These are phyloP conservation scores for Pangasius macronema DNA, from an alignment of 2,797 vertebrate species.

Conservation along the genomic window DNA sequence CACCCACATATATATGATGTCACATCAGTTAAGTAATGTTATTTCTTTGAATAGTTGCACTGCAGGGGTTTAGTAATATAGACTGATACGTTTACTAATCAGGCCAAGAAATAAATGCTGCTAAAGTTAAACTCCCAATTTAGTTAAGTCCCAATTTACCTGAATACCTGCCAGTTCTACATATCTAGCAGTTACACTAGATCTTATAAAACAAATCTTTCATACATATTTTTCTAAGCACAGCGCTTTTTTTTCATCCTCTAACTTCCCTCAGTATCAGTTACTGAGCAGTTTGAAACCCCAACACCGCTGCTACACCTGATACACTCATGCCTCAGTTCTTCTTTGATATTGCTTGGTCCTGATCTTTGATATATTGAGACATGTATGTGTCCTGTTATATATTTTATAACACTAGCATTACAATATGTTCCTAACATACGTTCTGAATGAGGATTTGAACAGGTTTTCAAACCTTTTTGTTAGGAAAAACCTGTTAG, in stretches of 20 bases:
- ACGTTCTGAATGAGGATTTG: background rate
- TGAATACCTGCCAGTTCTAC: background rate
- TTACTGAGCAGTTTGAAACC: background rate
- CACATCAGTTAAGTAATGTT: background rate
- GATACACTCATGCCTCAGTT: background rate
- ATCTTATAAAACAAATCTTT: background rate
- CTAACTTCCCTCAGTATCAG: background rate
- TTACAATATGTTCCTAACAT: background rate
- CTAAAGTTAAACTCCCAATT: background rate
- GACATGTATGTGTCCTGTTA: background rate
- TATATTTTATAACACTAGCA: background rate
- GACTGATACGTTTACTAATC: background rate
- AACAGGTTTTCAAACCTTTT: background rate
- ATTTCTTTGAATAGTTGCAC: background rate
- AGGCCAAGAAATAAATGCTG: background rate
- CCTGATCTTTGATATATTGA: background rate
- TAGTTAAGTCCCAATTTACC: background rate
- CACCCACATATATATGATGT: background rate
- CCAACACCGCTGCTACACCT: background rate
- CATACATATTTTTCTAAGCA: background rate
- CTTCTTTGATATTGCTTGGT: background rate
- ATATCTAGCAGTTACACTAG: background rate
- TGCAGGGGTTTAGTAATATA: background rate
- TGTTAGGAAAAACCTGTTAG: slow-evolving; percentile 55
- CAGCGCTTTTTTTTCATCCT: background rate